Evolutionary conservation across 2,888 invertebrate species (phyloP).

Genomic region (Margaritifera margaritifera): DNA sequence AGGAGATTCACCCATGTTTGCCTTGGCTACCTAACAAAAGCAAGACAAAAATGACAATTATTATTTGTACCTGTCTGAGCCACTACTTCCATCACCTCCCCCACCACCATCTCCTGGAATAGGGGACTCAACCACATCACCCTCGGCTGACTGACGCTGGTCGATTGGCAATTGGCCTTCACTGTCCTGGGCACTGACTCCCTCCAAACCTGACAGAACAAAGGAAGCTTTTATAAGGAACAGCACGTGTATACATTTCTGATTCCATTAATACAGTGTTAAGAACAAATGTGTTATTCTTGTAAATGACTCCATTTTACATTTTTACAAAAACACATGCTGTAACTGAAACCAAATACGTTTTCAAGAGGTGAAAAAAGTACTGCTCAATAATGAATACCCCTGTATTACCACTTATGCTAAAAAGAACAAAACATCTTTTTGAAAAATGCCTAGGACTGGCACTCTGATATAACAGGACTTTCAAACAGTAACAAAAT

Average conservation of each 20-base stretch:
- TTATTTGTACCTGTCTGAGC: slow-evolving; percentile 43
- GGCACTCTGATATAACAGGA: too few species aligned
- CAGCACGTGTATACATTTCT: too few species aligned
- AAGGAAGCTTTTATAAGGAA: neutral
- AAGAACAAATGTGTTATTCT: too few species aligned
- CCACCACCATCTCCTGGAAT: slow-evolving; percentile 59
- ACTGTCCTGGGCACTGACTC: slow-evolving; percentile 27
- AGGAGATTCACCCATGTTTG: too few species aligned
- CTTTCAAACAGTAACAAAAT: too few species aligned
- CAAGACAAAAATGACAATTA: neutral
- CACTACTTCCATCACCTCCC: slow-evolving; percentile 59
- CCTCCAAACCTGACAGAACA: slow-evolving; percentile 26
- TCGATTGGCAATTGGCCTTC: slow-evolving; percentile 36
- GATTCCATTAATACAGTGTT: too few species aligned
- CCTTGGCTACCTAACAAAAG: neutral
- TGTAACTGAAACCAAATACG: too few species aligned
- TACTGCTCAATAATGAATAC: neutral
- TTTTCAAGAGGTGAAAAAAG: neutral
- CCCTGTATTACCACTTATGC: too few species aligned
- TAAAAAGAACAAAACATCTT: too few species aligned
- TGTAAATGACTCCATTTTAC: too few species aligned
- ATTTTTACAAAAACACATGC: too few species aligned
- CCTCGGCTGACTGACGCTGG: slow-evolving; percentile 59
- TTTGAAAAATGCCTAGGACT: too few species aligned
- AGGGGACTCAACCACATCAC: slow-evolving; percentile 54